Base-by-base conservation (phyloP, 2,113 vertebrate genomes). In the Gymnogyps californianus region DNA sequence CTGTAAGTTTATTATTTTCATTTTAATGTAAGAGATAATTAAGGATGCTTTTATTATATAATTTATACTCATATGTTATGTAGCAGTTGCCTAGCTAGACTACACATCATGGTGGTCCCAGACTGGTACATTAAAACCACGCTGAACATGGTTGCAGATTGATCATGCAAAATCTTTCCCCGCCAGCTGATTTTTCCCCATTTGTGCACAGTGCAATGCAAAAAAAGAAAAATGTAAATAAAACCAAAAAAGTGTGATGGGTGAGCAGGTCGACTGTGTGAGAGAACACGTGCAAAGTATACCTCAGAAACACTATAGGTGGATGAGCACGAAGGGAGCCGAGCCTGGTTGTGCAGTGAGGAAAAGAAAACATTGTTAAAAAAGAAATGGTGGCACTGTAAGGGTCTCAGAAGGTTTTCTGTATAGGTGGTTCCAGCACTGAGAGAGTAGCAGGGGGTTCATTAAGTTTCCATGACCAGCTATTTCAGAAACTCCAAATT, bases 261-360 rank as follows among this genome's bases (percentile, higher is more conserved):
- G 97, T 61, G 94, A 98, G 98, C 95, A 96, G 98, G 98, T 96
- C 95, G 95, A 97, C 94, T 96, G 97, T 92, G 96, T 98, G 98
- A 98, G 93, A 98, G 98, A 99, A 99, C 97, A 98, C 99, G 98
- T 99, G 99, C 99, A 99, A 99, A 99, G 98, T 99, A 98, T 99
- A 99, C 99, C 99, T 99, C 99, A 98, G 99, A 99, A 99, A 99
- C 99, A 99, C 99, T 99, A 99, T 99, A 99, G 99, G 99, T 99
- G 98, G 99, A 99, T 99, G 99, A 99, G 98, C 99, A 99, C 99
- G 99, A 99, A 98, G 99, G 99, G 98, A 99, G 99, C 98, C 99
- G 99, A 99, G 99, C 99, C 99, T 99, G 99, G 98, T 98, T 98
- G 99, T 99, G 99, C 99, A 99, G 98, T 96, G 98, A 97, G 98